Evolutionary conservation across 2,113 vertebrate genomes (phyloP).

Genomic region (Thunnus thynnus): DNA sequence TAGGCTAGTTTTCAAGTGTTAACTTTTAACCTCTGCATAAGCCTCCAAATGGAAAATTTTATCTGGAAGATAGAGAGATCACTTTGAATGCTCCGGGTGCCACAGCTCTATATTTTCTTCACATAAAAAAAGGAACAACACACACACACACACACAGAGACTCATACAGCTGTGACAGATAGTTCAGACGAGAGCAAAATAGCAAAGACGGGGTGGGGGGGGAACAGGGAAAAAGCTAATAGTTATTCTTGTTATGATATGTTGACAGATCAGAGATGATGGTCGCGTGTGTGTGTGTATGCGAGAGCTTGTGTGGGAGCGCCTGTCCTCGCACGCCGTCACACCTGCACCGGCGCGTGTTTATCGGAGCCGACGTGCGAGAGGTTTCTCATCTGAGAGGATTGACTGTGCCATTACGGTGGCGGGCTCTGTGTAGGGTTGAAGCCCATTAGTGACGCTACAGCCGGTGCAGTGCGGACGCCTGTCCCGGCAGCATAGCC

Average conservation of each 20-base stretch:
- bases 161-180: slow-evolving; percentile 6
- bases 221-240: slow-evolving; percentile 26
- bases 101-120: slow-evolving; percentile 27
- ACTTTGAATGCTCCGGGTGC: slow-evolving; percentile 33
- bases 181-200: slow-evolving; percentile 31
- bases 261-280: slow-evolving; percentile 46
- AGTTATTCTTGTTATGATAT: slow-evolving; percentile 55
- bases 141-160: slow-evolving; percentile 1
- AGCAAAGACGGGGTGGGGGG: neutral
- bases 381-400: slow-evolving; percentile 71
- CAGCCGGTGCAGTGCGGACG: slow-evolving; percentile 41
- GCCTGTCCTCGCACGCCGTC: neutral
- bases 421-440: slow-evolving; percentile 24
- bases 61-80: slow-evolving; percentile 7
- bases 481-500: slow-evolving; percentile 49
- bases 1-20: neutral
- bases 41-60: neutral
- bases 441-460: slow-evolving; percentile 75
- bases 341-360: slow-evolving; percentile 51
- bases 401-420: slow-evolving; percentile 69
- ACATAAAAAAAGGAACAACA: slow-evolving; percentile 26
- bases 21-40: neutral
- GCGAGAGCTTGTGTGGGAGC: neutral
- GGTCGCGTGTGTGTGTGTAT: neutral
- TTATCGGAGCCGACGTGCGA: slow-evolving; percentile 72